phyloP scores from a whole-genome alignment of 1,140 invertebrate genomes.

The Aethina tumida region DNA sequence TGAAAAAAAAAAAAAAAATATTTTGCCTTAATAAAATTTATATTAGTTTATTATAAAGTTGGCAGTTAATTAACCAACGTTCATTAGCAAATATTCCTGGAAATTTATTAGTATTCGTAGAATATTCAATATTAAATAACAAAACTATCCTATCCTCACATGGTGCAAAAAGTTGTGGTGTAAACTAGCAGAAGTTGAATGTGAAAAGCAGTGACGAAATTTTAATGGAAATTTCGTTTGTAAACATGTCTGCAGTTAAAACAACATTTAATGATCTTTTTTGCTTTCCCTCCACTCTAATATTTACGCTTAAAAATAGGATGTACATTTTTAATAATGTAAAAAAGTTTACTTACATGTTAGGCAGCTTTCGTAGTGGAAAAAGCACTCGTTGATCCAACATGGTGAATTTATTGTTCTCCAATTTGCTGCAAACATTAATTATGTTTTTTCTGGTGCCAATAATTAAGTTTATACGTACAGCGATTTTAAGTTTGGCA shows the following conservation, averaged over 20 bases:
- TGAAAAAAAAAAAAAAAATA: too few relatives aligned
- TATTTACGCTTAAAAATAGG: not conserved
- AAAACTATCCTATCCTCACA: too few relatives aligned
- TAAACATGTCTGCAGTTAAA: not conserved
- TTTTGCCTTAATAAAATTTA: too few relatives aligned
- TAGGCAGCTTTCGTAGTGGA: conserved; percentile 36
- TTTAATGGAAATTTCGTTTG: not conserved
- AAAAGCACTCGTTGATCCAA: conserved; percentile 36
- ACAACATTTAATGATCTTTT: not conserved
- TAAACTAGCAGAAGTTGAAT: not conserved
- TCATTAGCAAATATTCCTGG: too few relatives aligned
- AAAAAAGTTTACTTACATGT: conserved; percentile 37
- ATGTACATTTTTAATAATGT: not conserved
- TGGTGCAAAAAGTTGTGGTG: not conserved
- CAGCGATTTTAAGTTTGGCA: conserved; percentile 31
- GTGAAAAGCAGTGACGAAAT: not conserved
- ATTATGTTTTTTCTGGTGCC: not conserved
- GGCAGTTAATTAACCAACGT: too few relatives aligned
- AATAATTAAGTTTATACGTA: conserved; percentile 21
- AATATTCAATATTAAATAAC: too few relatives aligned
- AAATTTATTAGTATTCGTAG: too few relatives aligned
- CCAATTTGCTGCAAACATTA: conserved; percentile 33
- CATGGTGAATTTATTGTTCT: conserved; percentile 37
- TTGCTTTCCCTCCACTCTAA: not conserved
- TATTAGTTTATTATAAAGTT: too few relatives aligned